Conservation (phyloP, 2,113 vertebrate species). For the Damaliscus lunatus region DNA sequence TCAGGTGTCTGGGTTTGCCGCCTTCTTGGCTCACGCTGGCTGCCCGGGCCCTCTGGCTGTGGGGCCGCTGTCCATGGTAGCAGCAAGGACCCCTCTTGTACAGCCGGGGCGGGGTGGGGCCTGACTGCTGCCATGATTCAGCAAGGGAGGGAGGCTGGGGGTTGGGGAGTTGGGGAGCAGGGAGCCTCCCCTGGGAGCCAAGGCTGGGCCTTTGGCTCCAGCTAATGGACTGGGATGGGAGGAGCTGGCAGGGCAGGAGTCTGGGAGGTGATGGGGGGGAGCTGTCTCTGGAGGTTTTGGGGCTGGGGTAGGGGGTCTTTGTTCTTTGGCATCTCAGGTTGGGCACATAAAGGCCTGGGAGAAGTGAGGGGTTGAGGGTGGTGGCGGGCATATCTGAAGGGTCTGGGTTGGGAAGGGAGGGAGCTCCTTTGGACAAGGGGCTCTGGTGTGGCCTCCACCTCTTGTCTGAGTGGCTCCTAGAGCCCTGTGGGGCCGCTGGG, state of each 20-base stretch:
- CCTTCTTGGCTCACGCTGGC: neutral
- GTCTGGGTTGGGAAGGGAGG: neutral
- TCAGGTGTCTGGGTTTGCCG: neutral
- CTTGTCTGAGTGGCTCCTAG: neutral
- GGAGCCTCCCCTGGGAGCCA: neutral
- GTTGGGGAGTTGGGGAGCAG: neutral
- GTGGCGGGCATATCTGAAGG: neutral
- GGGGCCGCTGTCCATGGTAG: neutral
- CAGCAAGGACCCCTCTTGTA: neutral
- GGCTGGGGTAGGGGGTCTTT: neutral
- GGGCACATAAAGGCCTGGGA: neutral
- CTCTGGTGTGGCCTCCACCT: neutral
- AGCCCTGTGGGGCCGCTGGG: neutral
- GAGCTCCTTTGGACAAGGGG: neutral
- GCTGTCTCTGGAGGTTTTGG: neutral
- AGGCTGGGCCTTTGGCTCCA: neutral
- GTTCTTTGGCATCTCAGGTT: neutral
- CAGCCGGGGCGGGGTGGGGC: neutral
- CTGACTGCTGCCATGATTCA: neutral
- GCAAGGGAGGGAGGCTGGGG: neutral
- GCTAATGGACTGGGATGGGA: conserved; percentile 18
- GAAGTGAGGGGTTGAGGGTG: neutral
- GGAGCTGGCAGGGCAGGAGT: neutral
- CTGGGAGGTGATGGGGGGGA: neutral
- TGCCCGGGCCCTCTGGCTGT: neutral